Base-by-base conservation (phyloP, 1,140 invertebrate species). In the Drosophila santomea region DNA sequence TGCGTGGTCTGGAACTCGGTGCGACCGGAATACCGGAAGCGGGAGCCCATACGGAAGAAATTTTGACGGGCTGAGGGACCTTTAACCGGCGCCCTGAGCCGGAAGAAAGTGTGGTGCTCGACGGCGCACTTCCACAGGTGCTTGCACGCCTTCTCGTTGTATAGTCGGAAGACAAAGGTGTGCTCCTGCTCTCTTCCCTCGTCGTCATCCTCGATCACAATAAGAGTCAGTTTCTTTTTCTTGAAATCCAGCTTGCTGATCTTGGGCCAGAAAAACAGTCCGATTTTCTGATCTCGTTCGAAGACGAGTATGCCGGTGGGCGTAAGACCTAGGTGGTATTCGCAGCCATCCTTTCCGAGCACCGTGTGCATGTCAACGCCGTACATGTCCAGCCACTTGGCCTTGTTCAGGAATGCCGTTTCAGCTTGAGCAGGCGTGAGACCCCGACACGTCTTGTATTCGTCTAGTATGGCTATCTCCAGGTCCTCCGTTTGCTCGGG, bases 111-210 rank as follows among this genome's bases (percentile, higher is more conserved):
- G 93, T 99, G 98, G 94, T 99, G 98, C 92, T 99, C 99, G 1
- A 99, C 97, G 20, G 98, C 98, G 94, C 98, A 99, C 93, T 99
- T 99, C 99, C 99, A 99, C 66, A 99, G 93, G 93, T 99, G 98
- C 93, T 99, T 99, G 92, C 98, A 98, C 0, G 98, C 98, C 92
- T 99, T 99, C 92, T 99, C 98, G 92, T 98, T 99, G 43, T 97
- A 95, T 56, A 99, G 93, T 51, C 96, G 94, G 92, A 97, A 97
- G 1, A 97, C 96, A 93, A 98, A 98, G 1, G 97, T 98, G 88
- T 98, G 97, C 90, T 98, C 97, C 84, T 98, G 97, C 92, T 98
- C 97, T 44, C 95, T 93, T 0, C 97, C 97, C 91, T 98, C 97
- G 84, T 99, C 98, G 91, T 99, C 98, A 93, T 99, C 98, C 93